Conservation (phyloP, 2,113 vertebrate genomes). For the Austrofundulus limnaeus region DNA sequence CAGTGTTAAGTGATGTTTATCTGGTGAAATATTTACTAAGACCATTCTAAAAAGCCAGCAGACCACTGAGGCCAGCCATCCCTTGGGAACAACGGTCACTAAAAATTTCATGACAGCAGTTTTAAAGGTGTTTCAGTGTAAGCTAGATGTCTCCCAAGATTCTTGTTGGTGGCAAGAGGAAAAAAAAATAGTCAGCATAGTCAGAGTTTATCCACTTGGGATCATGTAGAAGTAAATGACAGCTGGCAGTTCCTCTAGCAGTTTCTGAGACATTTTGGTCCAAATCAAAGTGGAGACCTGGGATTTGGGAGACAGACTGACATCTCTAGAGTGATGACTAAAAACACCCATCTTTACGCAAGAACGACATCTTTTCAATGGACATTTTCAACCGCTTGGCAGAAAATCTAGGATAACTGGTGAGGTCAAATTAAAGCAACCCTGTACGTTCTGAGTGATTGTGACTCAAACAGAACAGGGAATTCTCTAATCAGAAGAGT, state of each 20-base stretch:
- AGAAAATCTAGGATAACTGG: constrained; percentile 30
- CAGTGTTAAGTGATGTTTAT: constrained; percentile 8
- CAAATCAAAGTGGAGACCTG: constrained; percentile 10
- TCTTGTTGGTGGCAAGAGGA: background rate
- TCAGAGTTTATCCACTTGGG: constrained; percentile 1
- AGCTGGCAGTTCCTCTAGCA: constrained; percentile 1
- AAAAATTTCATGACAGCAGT: background rate
- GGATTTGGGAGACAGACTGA: background rate
- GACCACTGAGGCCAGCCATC: background rate
- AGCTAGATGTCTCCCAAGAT: constrained; percentile 2
- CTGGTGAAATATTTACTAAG: constrained; percentile 9
- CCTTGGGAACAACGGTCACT: background rate
- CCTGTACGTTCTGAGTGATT: constrained; percentile 16
- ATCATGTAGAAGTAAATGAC: background rate
- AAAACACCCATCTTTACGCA: background rate
- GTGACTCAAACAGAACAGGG: background rate
- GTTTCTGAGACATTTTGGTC: constrained; percentile 1
- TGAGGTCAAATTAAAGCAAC: constrained; percentile 31
- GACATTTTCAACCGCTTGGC: constrained; percentile 1
- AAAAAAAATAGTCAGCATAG: constrained; percentile 7
- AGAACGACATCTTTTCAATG: constrained; percentile 10
- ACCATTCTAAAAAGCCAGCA: background rate
- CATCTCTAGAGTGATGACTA: too few relatives aligned
- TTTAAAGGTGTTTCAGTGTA: constrained; percentile 4
- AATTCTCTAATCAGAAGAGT: constrained; percentile 23